Evolutionary conservation across 2,797 vertebrate genomes (phyloP), one percentile per base, ranked within the genome.

Genomic region (Neosilurus mollespiculum): DNA sequence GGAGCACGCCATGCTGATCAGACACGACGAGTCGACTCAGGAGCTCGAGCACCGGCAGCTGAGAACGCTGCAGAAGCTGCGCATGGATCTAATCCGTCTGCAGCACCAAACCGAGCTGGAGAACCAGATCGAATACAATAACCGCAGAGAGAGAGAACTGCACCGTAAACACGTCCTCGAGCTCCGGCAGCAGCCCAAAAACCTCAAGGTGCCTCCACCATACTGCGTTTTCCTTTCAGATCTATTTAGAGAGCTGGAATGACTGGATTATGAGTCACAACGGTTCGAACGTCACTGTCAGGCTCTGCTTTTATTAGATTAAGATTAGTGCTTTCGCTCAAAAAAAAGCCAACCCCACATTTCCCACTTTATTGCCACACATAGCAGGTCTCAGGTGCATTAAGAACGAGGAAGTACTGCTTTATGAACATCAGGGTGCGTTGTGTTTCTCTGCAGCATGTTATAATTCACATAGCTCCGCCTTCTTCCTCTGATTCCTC

Each of bases 71-170:
- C 98, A 99, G 95, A 99, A 97, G 94, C 96, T 99, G 85, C 96
- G 98, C 75, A 98, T 99, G 97, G 98, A 99, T 93, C 96, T 99
- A 91, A 99, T 99, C 95, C 97, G 97, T 78, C 95, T 98, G 91
- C 98, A 99, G 96, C 98, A 99, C 94, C 98, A 99, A 94, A 99
- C 98, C 0, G 98, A 99, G 93, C 96, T 99, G 84, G 98, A 99
- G 92, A 99, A 99, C 94, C 98, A 99, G 96, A 97, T 98, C 82
- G 98, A 99, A 84, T 99, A 99, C 95, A 99, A 99, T 96, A 98
- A 97, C 93, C 94, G 98, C 62, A 94, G 98, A 1, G 97, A 99
- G 91, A 94, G 97, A n/a, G 98, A 99, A 90, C 96, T 99, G 90
- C 98, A 98, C 93, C 96, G 98, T 88, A 99, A 99, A 91, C 98